Evolutionary conservation across 1,140 invertebrate species (phyloP).

Genomic region (Drosophila arawakana): DNA sequence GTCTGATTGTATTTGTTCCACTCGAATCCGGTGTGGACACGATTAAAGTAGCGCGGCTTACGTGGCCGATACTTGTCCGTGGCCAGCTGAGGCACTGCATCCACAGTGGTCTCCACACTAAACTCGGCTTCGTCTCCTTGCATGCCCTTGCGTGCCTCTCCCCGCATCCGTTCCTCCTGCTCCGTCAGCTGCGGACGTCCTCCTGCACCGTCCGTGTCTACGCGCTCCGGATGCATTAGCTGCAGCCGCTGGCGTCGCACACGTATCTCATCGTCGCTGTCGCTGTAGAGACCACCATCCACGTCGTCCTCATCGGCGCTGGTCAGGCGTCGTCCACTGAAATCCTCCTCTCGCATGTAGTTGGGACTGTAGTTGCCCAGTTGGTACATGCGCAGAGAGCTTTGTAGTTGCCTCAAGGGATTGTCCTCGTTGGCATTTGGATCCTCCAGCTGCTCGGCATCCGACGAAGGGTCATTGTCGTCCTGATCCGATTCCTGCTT

Average conservation of each 20-base stretch:
- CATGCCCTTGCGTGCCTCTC: slow-evolving; percentile 96
- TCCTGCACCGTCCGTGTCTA: slow-evolving; percentile 6
- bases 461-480: slow-evolving; percentile 20
- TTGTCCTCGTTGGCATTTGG: slow-evolving; percentile 79
- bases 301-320: slow-evolving; percentile 86
- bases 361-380: slow-evolving; percentile 93
- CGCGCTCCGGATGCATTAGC: slow-evolving; percentile 59
- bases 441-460: slow-evolving; percentile 22
- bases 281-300: slow-evolving; percentile 87
- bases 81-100: slow-evolving; percentile 96
- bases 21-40: slow-evolving; percentile 98
- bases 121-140: slow-evolving; percentile 95
- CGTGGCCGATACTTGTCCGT: slow-evolving; percentile 98
- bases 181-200: slow-evolving; percentile 62
- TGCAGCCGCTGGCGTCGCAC: slow-evolving; percentile 57
- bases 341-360: slow-evolving; percentile 86
- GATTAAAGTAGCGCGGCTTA: slow-evolving; percentile 99
- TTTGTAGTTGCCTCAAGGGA: slow-evolving; percentile 87
- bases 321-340: slow-evolving; percentile 42
- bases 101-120: slow-evolving; percentile 94
- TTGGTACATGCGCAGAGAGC: slow-evolving; percentile 88
- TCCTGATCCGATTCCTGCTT: slow-evolving; percentile 16
- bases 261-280: slow-evolving; percentile 64
- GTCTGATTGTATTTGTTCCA: slow-evolving; percentile 99
- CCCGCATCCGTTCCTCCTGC: slow-evolving; percentile 88